Conservation (phyloP, 2,888 invertebrate species). For the Endotricha flammealis region DNA sequence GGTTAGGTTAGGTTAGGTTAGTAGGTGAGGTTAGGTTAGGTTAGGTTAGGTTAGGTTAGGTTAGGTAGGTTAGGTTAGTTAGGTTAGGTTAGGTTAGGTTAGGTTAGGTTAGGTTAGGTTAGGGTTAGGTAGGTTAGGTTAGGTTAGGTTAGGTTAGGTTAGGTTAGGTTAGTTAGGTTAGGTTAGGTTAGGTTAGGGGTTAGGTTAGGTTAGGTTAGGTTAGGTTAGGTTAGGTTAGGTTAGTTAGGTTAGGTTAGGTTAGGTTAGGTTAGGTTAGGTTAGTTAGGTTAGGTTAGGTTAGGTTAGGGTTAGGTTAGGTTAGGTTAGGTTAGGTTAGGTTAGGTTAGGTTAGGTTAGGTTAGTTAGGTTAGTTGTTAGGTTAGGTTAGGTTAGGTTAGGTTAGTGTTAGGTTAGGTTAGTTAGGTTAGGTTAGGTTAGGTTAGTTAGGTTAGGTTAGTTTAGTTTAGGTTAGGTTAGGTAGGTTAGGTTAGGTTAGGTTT, state of each 20-base stretch:
- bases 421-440: slow-evolving; percentile 13
- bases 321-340: slow-evolving; percentile 7
- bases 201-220: too few relatives aligned
- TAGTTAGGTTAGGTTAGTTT: too few relatives aligned
- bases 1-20: slow-evolving; percentile 12
- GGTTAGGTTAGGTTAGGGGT: slow-evolving; percentile 15
- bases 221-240: slow-evolving; percentile 16
- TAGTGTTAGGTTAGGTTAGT: too few relatives aligned
- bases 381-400: too few relatives aligned
- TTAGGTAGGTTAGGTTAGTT: slow-evolving; percentile 17
- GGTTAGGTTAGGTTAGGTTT: too few relatives aligned
- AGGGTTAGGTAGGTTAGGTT: slow-evolving; percentile 16
- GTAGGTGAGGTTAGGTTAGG: too few relatives aligned
- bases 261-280: slow-evolving; percentile 11
- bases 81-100: too few relatives aligned
- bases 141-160: slow-evolving; percentile 19
- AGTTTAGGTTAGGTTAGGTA: too few relatives aligned
- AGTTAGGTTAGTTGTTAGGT: slow-evolving; percentile 16
- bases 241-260: slow-evolving; percentile 14
- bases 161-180: slow-evolving; percentile 14
- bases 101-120: slow-evolving; percentile 19
- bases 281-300: slow-evolving; percentile 5
- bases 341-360: slow-evolving; percentile 15
- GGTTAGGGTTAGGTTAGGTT: slow-evolving; percentile 9
- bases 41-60: slow-evolving; percentile 18